A percentile compares a stretch with the other conserved stretches of the same genome.
These are phyloP conservation scores for Xestia c-nigrum DNA, from an alignment of 2,888 invertebrate species.

Conservation along the genomic window DNA sequence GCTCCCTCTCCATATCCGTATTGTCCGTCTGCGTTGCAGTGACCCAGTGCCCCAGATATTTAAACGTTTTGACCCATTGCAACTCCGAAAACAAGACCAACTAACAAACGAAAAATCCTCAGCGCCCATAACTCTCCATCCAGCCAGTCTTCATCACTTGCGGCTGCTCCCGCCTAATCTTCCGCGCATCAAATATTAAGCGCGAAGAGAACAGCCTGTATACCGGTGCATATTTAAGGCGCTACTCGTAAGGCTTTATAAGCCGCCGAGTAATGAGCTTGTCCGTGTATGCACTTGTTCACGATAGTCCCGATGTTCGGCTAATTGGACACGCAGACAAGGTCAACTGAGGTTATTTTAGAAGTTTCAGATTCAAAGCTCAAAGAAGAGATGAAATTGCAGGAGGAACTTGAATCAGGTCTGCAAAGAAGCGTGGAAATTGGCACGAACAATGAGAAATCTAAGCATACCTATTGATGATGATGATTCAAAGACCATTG, in stretches of 20 bases:
- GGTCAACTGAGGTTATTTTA: slow-evolving; percentile 46
- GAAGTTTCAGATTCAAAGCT: background rate
- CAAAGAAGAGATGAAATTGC: background rate
- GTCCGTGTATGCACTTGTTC: slow-evolving; percentile 61
- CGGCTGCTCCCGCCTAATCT: slow-evolving; percentile 26
- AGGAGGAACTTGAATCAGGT: background rate
- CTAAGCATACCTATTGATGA: background rate
- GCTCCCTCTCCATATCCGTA: too few species aligned
- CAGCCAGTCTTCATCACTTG: slow-evolving; percentile 28
- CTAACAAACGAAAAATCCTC: slow-evolving; percentile 15
- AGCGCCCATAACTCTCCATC: background rate
- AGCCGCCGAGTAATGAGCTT: slow-evolving; percentile 80
- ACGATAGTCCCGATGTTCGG: slow-evolving; percentile 37
- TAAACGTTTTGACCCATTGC: too few species aligned
- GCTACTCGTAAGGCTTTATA: slow-evolving; percentile 81
- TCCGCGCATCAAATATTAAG: slow-evolving; percentile 43
- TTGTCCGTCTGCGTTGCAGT: too few species aligned
- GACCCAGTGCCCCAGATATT: too few species aligned
- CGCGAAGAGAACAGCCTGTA: slow-evolving; percentile 67
- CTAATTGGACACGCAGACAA: slow-evolving; percentile 50
- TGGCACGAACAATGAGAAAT: background rate
- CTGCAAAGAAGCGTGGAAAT: too few species aligned
- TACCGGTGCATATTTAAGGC: slow-evolving; percentile 81
- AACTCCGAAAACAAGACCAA: too few species aligned
- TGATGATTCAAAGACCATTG: background rate